Conservation (phyloP, 2,113 vertebrate genomes). For the Xiphophorus maculatus region DNA sequence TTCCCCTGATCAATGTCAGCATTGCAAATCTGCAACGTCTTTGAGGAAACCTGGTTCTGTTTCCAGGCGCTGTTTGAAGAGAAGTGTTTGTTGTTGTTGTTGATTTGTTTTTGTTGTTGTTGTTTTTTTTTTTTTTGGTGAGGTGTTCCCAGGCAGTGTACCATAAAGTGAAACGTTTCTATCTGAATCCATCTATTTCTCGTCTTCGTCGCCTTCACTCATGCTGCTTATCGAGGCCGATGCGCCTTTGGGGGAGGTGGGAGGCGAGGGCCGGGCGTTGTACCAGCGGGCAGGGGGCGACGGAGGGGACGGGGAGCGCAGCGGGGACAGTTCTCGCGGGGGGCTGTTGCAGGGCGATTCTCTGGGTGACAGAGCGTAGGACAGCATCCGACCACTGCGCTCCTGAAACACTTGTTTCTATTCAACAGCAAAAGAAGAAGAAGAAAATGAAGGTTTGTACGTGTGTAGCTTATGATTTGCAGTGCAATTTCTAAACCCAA, state of each 20-base stretch:
- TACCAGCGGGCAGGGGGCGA: slow-evolving; percentile 84
- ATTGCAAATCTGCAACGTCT: slow-evolving; percentile 42
- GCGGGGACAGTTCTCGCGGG: slow-evolving; percentile 89
- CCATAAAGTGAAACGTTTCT: slow-evolving; percentile 28
- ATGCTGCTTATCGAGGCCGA: slow-evolving; percentile 93
- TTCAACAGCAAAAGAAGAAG: neutral
- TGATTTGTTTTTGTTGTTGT: too few species aligned
- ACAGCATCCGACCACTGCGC: slow-evolving; percentile 91
- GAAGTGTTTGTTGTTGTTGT: neutral
- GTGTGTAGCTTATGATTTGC: neutral
- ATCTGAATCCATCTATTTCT: slow-evolving; percentile 82
- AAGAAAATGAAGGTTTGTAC: neutral
- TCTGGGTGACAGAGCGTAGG: slow-evolving; percentile 90
- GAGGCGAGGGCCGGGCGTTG: slow-evolving; percentile 82
- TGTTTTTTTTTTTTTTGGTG: neutral
- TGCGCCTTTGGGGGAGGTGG: slow-evolving; percentile 89
- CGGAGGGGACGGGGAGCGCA: slow-evolving; percentile 89
- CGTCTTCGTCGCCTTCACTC: slow-evolving; percentile 94
- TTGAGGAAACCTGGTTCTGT: slow-evolving; percentile 46
- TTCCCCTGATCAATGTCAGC: slow-evolving; percentile 47
- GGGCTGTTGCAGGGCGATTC: slow-evolving; percentile 92
- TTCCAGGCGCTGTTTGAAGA: slow-evolving; percentile 44
- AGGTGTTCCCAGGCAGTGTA: slow-evolving; percentile 45
- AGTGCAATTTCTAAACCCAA: neutral
- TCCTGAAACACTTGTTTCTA: slow-evolving; percentile 99